Base-by-base conservation (phyloP, 2,797 vertebrate species). In the Pteronotus mesoamericanus region DNA sequence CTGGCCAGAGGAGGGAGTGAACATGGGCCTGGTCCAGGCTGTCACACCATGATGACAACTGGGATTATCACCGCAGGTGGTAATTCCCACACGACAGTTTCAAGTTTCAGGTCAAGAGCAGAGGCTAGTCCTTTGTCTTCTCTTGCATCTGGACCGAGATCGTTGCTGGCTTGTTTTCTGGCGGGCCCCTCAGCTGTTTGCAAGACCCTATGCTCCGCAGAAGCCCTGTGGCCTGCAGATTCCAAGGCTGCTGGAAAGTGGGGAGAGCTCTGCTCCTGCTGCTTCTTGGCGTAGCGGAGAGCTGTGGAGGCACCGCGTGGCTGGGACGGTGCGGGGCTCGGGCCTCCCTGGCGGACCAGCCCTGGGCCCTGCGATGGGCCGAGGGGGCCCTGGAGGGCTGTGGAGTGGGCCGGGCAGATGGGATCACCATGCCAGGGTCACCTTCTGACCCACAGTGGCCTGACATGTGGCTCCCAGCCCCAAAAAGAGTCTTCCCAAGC, bases 11-110 rank as follows among this genome's bases (percentile, higher is more conserved):
- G 19, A n/a, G 24, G 37, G 34, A 93, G 44, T 61, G 29, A 89
- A 91, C 94, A 18, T 32, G 94, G 66, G 55, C 71, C 82, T 34
- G 8, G 64, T 44, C 51, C 68, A 83, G 64, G 86, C 89, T 59
- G 80, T 92, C 91, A 95, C 34, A 64, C 84, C 0, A 1, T 0
- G 51, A 44, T 89, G 89, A 96, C 94, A 95, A 32, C 82, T 59
- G 57, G 95, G 92, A 96, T 97, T 97, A 97, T 96, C 97, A 0
- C 97, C 1, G 0, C 44, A 85, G 96, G 95, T 92, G 92, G 68
- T 94, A 75, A 95, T 95, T 94, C 91, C 90, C 89, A 71, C 66
- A 6, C 22, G 85, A 64, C 46, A 37, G 97, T 96, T 93, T 96
- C 69, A 55, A 44, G 86, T 97, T 97, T 95, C 97, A 79, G 88